phyloP scores from a whole-genome alignment of 2,888 invertebrate genomes.

The Mylabris sibirica region DNA sequence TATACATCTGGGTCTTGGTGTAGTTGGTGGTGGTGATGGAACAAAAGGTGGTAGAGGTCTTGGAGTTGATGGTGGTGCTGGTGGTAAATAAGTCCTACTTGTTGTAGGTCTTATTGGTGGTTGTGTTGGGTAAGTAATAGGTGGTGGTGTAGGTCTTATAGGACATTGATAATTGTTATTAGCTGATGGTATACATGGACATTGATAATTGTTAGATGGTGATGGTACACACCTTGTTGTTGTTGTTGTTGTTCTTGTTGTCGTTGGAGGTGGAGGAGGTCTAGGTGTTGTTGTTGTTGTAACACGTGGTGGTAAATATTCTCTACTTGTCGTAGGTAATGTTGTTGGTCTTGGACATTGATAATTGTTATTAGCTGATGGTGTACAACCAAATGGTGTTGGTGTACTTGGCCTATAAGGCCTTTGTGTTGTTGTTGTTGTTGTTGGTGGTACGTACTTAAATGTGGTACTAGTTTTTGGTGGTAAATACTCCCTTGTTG shows the following conservation, averaged over 20 bases:
- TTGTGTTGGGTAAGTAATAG: slow-evolving; percentile 26
- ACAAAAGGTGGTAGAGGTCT: slow-evolving; percentile 15
- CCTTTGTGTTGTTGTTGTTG: slow-evolving; percentile 36
- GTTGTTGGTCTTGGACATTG: slow-evolving; percentile 21
- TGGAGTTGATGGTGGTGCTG: slow-evolving; percentile 13
- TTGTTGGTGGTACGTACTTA: slow-evolving; percentile 48
- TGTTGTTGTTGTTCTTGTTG: slow-evolving; percentile 21
- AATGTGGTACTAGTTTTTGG: slow-evolving; percentile 26
- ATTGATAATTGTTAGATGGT: slow-evolving; percentile 13
- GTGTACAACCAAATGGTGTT: slow-evolving; percentile 25
- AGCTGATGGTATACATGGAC: slow-evolving; percentile 4
- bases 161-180: slow-evolving; percentile 13
- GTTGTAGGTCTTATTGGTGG: background rate
- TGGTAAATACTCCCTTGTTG: slow-evolving; percentile 24
- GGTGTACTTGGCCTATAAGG: slow-evolving; percentile 39
- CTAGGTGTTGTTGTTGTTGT: slow-evolving; percentile 50
- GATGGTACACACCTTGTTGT: slow-evolving; percentile 15
- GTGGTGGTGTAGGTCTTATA: slow-evolving; percentile 26
- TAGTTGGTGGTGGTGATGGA: slow-evolving; percentile 16
- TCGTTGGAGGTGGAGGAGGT: slow-evolving; percentile 55
- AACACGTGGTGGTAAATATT: slow-evolving; percentile 44
- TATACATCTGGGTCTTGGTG: slow-evolving; percentile 27
- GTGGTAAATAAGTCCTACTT: slow-evolving; percentile 7
- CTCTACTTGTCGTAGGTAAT: slow-evolving; percentile 18
- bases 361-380: slow-evolving; percentile 14